Conservation (phyloP, 1,140 invertebrate species). For the Nasonia vitripennis region DNA sequence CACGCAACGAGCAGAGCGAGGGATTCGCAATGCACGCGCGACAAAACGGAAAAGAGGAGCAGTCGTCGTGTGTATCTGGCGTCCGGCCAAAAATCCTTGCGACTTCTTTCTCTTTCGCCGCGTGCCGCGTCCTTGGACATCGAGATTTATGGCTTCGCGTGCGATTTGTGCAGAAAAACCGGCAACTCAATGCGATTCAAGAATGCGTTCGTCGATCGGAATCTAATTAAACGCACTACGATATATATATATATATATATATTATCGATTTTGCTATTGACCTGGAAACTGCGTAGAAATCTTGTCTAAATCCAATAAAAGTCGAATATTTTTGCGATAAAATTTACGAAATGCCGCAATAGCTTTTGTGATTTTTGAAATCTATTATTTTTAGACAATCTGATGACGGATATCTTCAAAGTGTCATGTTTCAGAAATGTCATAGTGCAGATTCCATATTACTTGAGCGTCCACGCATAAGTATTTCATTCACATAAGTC, state of each 20-base stretch:
- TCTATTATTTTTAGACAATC: too few relatives aligned
- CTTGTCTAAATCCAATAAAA: not conserved
- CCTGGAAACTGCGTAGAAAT: not conserved
- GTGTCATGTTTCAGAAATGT: not conserved
- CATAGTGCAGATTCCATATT: not conserved
- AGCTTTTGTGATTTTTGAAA: too few relatives aligned
- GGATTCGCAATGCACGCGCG: not conserved
- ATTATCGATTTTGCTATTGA: not conserved
- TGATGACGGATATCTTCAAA: too few relatives aligned
- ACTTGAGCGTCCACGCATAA: not conserved
- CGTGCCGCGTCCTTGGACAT: not conserved
- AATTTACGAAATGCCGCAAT: too few relatives aligned
- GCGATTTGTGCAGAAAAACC: not conserved
- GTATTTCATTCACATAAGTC: not conserved
- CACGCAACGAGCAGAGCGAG: not conserved
- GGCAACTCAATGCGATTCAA: not conserved
- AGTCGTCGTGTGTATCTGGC: not conserved
- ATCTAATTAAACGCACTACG: not conserved
- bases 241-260: not conserved
- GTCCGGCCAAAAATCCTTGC: not conserved
- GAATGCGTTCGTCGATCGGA: not conserved
- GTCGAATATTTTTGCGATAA: not conserved
- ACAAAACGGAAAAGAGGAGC: conserved; percentile 1
- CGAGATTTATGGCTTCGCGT: not conserved
- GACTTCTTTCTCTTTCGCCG: not conserved